Base-by-base conservation (phyloP, 2,797 vertebrate genomes). In the Macrochelys suwanniensis region DNA sequence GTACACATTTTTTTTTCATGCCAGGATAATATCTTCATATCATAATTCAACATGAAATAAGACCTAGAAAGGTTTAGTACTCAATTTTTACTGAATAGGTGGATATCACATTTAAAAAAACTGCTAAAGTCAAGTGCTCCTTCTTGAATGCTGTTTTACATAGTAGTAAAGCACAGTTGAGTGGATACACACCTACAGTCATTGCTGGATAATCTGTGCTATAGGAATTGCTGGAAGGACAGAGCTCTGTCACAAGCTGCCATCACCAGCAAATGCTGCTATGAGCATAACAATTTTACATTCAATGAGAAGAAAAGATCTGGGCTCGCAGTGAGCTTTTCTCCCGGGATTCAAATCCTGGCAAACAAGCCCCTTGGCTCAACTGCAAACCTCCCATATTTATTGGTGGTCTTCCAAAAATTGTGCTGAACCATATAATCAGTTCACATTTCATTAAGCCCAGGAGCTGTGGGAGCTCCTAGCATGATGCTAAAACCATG, bases 1-100 rank as follows among this genome's bases (percentile, higher is more conserved):
- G 96, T 96, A 97, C 76, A 96, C 68, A 95, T 57, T 91, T 96
- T 94, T 94, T 95, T 95, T 95, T 93, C 84, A 80, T 97, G 97
- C 86, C 88, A 88, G 82, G 54, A 85, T 95, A 96, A 89, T 97
- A 89, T 92, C 81, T 96, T 96, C 94, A 82, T 94, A 84, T 85
- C 89, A 57, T 81, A 97, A 94, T 96, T 97, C 89, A 68, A 94
- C 49, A 90, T 80, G 96, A 97, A 96, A 95, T 94, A 97, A 81
- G 87, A 90, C 86, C 90, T 87, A 91, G 76, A 94, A 96, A 96
- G 89, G 94, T 97, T 71, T 83, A 84, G 42, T 61, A 78, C 92
- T 85, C 23, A 85, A 92, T 96, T 97, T 96, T 97, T 97, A 95
- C 89, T 96, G 96, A 85, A 87, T 89, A 94, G 90, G 45, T 77